Evolutionary conservation across 2,113 vertebrate genomes (phyloP), one percentile per base, ranked within the genome.

Genomic region (Pedionomus torquatus): DNA sequence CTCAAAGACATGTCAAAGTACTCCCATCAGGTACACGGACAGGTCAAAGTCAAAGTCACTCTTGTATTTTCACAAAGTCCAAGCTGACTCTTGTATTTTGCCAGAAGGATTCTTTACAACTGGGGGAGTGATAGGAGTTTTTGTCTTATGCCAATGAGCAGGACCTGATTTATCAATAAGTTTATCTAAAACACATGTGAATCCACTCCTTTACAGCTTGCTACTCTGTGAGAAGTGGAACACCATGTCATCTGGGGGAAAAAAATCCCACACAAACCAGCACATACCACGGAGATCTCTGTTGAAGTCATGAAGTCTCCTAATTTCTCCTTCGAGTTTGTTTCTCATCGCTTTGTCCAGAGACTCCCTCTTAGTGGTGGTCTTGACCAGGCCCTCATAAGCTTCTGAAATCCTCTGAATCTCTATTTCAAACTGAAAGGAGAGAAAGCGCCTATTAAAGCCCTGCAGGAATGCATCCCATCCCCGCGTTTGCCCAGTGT

Each of bases 291-390:
- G 98, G 58, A 99, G 97, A 94, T 99, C 99, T 92, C 98, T 98
- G 98, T 99, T 99, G 97, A 99, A 99, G 93, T 99, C 99, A 6
- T 99, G 98, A 74, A 99, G 98, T 74, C 98, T 98, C 71, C 99
- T 97, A 89, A 99, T 99, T 97, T 99, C 99, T 12, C 98, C 98
- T 96, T 99, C 99, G 0, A 99, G 98, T 91, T 98, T 99, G 96
- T 98, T 98, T 82, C 98, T 98, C 99, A 99, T 99, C 0, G 98
- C 98, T 96, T 98, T 99, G 96, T 99, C 98, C 93, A 99, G 93
- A 4, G 98, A 98, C 79, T 99, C 99, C 33, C 99, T 98, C 96
- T 99, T 99, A 58, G 97, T 98, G n/a, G 98, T 98, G 39, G 98
- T 99, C 96, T 98, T 99, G 43, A 99, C 98, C 95, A 99, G 96